phyloP scores from a whole-genome alignment of 2,888 invertebrate genomes.

The Pristionchus japonicus region DNA sequence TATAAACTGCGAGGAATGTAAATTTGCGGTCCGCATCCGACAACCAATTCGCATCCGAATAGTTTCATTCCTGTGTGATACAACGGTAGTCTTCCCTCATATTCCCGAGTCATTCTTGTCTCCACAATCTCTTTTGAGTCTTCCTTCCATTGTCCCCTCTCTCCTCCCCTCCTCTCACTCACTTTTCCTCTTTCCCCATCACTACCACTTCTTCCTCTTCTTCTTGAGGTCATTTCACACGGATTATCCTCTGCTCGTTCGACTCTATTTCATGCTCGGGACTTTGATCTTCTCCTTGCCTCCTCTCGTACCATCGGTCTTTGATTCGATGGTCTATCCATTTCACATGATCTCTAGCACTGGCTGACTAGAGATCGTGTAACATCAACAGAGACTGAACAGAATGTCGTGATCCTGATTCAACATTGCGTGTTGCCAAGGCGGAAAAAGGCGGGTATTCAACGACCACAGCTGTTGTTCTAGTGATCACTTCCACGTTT shows the following conservation, averaged over 20 bases:
- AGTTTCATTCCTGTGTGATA: too few relatives aligned
- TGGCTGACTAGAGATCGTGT: background rate
- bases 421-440: background rate
- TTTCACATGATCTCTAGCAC: background rate
- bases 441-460: too few relatives aligned
- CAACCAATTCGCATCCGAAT: too few relatives aligned
- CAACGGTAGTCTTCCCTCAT: background rate
- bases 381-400: background rate
- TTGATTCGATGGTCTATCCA: background rate
- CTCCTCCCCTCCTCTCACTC: background rate
- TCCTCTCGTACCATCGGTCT: background rate
- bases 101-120: background rate
- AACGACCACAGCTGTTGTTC: background rate
- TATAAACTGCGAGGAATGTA: too few relatives aligned
- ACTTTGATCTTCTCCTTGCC: background rate
- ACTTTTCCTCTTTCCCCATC: background rate
- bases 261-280: background rate
- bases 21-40: too few relatives aligned
- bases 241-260: slow-evolving; percentile 18
- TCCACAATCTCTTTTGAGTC: background rate
- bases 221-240: slow-evolving; percentile 41
- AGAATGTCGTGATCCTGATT: background rate
- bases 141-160: background rate
- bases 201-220: background rate
- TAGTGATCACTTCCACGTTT: background rate